A percentile compares a stretch with the other conserved stretches of the same genome.
These are phyloP conservation scores for Hippocampus mohnikei DNA, from an alignment of 2,113 vertebrate genomes.

Conservation along the genomic window DNA sequence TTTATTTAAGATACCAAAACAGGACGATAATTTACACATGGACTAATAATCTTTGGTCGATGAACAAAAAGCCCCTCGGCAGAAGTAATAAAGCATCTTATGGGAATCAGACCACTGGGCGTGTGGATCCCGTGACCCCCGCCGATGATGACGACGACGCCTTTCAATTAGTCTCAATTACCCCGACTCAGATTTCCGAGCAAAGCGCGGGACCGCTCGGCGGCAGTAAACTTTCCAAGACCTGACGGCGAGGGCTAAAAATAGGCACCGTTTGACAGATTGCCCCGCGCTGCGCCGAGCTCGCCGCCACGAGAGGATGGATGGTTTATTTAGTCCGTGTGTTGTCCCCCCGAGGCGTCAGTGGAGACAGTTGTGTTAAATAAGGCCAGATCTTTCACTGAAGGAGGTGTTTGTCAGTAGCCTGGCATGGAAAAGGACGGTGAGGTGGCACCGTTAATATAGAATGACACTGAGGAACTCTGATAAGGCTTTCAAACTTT, in stretches of 20 bases:
- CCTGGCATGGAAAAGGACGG: background rate
- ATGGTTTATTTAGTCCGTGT: slow-evolving; percentile 23
- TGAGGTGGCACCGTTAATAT: background rate
- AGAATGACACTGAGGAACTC: slow-evolving; percentile 1
- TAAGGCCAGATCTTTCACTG: slow-evolving; percentile 20
- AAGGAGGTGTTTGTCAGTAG: slow-evolving; percentile 5
- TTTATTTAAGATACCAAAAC: too few relatives aligned
- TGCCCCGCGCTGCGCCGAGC: background rate
- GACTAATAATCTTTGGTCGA: background rate
- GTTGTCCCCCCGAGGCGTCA: slow-evolving; percentile 9
- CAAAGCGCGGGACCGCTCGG: slow-evolving; percentile 14
- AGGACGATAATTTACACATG: background rate
- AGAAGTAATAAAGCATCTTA: background rate
- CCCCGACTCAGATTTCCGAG: slow-evolving; percentile 17
- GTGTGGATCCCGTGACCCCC: background rate
- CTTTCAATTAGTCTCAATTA: slow-evolving; percentile 39
- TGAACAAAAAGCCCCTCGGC: background rate
- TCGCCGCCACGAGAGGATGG: slow-evolving; percentile 13
- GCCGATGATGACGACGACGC: slow-evolving; percentile 28
- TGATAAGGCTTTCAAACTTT: slow-evolving; percentile 7
- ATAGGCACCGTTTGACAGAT: slow-evolving; percentile 22
- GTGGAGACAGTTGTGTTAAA: slow-evolving; percentile 30
- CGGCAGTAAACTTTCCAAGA: slow-evolving; percentile 41
- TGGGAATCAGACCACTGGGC: background rate
- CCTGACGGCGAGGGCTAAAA: slow-evolving; percentile 19